Conservation (phyloP, 1,140 invertebrate species). For the Drosophila kepulauana region DNA sequence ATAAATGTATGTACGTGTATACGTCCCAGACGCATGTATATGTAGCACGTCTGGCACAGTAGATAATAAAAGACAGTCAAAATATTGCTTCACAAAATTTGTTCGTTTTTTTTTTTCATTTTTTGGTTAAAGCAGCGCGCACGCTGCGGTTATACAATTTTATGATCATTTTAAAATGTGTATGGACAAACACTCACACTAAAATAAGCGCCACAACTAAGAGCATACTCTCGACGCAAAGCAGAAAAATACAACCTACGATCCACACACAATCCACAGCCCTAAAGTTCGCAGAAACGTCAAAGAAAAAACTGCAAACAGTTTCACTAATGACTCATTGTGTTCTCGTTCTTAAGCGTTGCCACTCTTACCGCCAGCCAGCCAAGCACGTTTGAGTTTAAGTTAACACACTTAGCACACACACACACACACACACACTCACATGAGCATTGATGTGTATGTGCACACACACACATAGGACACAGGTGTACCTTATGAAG, state of each 20-base stretch:
- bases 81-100: slow-evolving; percentile 8
- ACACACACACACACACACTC: background rate
- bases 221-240: background rate
- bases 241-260: no score
- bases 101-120: background rate
- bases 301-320: slow-evolving; percentile 28
- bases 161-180: slow-evolving; percentile 4
- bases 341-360: slow-evolving; percentile 27
- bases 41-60: background rate
- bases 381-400: slow-evolving; percentile 20
- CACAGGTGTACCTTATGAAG: slow-evolving; percentile 17
- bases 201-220: background rate
- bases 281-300: background rate
- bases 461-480: background rate
- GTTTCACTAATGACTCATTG: slow-evolving; percentile 40
- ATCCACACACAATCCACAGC: background rate
- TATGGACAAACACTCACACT: background rate
- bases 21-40: slow-evolving; percentile 1
- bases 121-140: slow-evolving; percentile 12
- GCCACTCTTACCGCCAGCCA: slow-evolving; percentile 19
- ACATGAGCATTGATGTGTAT: background rate
- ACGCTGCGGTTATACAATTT: slow-evolving; percentile 20
- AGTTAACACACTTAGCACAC: slow-evolving; percentile 22
- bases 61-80: slow-evolving; percentile 17
- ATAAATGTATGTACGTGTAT: background rate